Evolutionary conservation across 2,888 invertebrate species (phyloP).

Genomic region (Cheilosia vulpina): DNA sequence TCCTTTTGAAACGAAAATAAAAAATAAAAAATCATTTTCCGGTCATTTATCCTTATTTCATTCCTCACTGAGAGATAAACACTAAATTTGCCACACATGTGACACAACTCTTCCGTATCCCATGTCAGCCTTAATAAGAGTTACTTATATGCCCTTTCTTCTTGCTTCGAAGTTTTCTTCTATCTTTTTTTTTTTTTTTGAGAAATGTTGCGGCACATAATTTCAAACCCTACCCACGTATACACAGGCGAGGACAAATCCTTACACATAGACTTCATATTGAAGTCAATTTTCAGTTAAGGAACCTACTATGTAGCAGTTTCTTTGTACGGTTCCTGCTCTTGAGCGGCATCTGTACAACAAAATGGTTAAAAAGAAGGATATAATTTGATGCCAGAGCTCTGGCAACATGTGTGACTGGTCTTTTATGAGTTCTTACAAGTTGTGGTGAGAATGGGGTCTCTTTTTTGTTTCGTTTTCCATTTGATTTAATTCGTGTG

Average conservation of each 20-base stretch:
- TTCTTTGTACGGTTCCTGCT: constrained; percentile 11
- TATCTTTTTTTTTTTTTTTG: constrained; percentile 12
- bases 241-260: constrained; percentile 29
- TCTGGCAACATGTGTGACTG: constrained; percentile 13
- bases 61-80: constrained; percentile 28
- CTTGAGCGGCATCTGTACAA: constrained; percentile 38
- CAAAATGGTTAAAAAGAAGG: constrained; percentile 15
- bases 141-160: background rate
- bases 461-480: constrained; percentile 8
- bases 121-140: constrained; percentile 21
- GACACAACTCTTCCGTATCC: constrained; percentile 20
- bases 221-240: constrained; percentile 55
- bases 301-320: constrained; percentile 51
- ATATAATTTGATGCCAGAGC: constrained; percentile 1
- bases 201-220: constrained; percentile 47
- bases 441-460: constrained; percentile 15
- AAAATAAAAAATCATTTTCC: background rate
- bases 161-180: background rate
- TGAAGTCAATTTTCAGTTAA: constrained; percentile 63
- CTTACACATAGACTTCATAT: constrained; percentile 61
- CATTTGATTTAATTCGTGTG: constrained; percentile 28
- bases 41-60: constrained; percentile 28
- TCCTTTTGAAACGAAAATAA: background rate
- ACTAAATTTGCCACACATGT: constrained; percentile 58
- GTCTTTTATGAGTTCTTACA: constrained; percentile 19